Evolutionary conservation across 2,113 vertebrate genomes (phyloP).

Genomic region (Clupea harengus): DNA sequence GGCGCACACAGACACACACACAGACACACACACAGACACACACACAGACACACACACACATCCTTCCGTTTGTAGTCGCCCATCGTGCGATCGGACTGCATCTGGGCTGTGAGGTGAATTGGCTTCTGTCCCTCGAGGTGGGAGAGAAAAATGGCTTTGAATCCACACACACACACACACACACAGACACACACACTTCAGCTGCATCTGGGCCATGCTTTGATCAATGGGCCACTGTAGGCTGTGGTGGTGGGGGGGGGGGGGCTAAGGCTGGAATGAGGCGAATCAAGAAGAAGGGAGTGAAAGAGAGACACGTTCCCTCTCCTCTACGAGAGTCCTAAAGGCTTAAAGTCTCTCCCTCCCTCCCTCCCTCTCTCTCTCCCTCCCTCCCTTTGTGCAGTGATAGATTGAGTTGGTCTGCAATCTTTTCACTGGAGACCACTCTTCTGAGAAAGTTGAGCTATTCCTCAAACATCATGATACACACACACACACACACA

Average conservation of each 20-base stretch:
- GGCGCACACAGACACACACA: neutral
- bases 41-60: neutral
- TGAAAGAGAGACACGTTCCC: too few species aligned
- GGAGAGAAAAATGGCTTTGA: neutral
- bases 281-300: too few species aligned
- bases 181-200: neutral
- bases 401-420: too few species aligned
- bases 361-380: too few species aligned
- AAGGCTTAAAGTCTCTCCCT: too few species aligned
- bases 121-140: neutral
- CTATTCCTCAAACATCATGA: too few species aligned
- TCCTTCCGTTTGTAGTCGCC: neutral
- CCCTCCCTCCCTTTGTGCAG: too few species aligned
- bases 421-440: too few species aligned
- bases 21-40: conserved; percentile 4
- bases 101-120: neutral
- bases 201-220: neutral
- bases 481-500: neutral
- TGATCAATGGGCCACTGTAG: neutral
- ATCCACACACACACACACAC: neutral
- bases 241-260: too few species aligned
- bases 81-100: neutral
- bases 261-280: too few species aligned
- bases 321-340: too few species aligned
- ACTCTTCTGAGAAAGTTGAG: too few species aligned